A percentile compares a stretch with the other conserved stretches of the same genome.
Evolutionary conservation across 1,140 invertebrate genomes (phyloP).

Genomic region (Apis cerana): DNA sequence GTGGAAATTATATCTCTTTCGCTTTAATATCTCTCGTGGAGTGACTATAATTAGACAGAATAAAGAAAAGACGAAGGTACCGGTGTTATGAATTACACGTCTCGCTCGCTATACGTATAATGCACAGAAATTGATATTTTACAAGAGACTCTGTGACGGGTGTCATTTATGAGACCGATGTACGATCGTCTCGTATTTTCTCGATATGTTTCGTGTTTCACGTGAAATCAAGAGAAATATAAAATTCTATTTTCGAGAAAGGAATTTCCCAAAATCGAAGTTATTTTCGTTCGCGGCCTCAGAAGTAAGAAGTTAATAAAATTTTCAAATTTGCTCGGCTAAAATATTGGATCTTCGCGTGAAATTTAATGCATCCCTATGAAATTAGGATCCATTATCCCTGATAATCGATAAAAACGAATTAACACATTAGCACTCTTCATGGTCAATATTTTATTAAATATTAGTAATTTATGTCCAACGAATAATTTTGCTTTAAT

Average conservation of each 20-base stretch:
- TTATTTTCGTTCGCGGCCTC: no score
- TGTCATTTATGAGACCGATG: not conserved
- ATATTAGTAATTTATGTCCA: no score
- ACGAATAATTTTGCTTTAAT: no score
- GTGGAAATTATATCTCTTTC: not conserved
- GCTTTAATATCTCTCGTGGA: not conserved
- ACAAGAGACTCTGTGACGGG: not conserved
- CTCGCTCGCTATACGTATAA: not conserved
- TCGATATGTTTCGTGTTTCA: not conserved
- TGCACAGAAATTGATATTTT: not conserved
- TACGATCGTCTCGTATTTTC: not conserved
- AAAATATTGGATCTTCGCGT: no score
- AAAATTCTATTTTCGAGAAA: not conserved
- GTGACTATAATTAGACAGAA: not conserved
- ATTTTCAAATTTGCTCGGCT: no score
- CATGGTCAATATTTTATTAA: no score
- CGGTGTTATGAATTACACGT: not conserved
- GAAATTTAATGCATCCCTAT: no score
- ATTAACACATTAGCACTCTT: no score
- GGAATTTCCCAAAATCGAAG: not conserved
- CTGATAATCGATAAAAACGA: no score
- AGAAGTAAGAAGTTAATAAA: no score
- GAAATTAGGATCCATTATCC: no score
- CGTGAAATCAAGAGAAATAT: not conserved
- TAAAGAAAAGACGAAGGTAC: not conserved